Percentiles rank a stretch among this genome's conserved stretches.
phyloP scores from a whole-genome alignment of 2,113 vertebrate species.

The Toxostoma redivivum region DNA sequence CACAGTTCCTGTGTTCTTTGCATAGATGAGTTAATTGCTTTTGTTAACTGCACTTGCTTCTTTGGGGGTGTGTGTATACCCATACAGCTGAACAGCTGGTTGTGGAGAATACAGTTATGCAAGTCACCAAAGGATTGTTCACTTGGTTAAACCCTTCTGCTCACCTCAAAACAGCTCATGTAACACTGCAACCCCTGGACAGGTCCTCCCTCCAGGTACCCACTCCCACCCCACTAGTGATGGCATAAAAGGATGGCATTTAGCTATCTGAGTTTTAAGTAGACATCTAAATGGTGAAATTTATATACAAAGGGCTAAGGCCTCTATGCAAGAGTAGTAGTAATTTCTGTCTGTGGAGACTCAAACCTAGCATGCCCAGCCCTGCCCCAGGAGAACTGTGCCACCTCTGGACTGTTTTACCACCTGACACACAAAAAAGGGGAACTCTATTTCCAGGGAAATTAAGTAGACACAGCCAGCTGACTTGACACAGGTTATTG shows the following conservation, averaged over 20 bases:
- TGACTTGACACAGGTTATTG: neutral
- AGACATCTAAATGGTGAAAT: neutral
- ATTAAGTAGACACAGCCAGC: neutral
- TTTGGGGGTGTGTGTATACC: neutral
- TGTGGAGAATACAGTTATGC: neutral
- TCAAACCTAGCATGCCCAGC: accelerated
- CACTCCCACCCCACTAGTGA: neutral
- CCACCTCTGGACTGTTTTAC: neutral
- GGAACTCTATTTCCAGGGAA: neutral
- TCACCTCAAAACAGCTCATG: neutral
- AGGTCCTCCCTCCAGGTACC: neutral
- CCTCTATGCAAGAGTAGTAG: neutral
- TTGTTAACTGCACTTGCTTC: neutral
- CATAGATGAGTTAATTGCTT: neutral
- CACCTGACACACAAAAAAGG: neutral
- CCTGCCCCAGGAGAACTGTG: neutral
- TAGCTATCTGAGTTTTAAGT: neutral
- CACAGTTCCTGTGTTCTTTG: neutral
- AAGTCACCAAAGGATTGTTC: neutral
- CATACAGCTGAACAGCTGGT: neutral
- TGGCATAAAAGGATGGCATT: neutral
- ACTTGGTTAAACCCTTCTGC: neutral
- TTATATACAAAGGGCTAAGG: neutral
- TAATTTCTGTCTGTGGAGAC: neutral
- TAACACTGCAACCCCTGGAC: neutral